phyloP scores from a whole-genome alignment of 2,113 vertebrate genomes.

The Apteryx owenii region DNA sequence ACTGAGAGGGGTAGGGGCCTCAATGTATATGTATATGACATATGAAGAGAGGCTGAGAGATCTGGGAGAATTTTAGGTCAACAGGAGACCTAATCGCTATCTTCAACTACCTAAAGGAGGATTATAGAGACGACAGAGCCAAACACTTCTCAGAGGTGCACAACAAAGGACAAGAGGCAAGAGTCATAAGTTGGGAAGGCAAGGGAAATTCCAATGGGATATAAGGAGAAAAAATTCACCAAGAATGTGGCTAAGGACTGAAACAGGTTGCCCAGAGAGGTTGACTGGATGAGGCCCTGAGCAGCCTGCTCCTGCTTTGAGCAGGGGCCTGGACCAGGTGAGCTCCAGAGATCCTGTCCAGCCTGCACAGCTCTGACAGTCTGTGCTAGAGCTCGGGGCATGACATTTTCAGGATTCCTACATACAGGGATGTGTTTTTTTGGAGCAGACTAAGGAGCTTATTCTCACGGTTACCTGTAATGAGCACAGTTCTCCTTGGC shows the following conservation, averaged over 20 bases:
- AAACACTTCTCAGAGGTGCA: background rate
- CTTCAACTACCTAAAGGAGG: background rate
- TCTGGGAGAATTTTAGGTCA: background rate
- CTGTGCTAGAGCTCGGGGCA: background rate
- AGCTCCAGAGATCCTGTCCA: background rate
- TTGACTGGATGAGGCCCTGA: background rate
- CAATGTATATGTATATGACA: background rate
- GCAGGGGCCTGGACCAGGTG: background rate
- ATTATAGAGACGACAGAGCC: background rate
- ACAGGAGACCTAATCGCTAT: background rate
- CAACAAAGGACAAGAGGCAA: too few relatives aligned
- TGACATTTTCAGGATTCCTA: background rate
- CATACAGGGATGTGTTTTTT: background rate
- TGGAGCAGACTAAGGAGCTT: background rate
- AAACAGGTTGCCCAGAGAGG: background rate
- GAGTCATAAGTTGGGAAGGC: background rate
- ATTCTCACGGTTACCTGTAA: background rate
- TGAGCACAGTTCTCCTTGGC: background rate
- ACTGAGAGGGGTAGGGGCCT: background rate
- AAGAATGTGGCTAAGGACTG: background rate
- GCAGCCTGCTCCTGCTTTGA: background rate
- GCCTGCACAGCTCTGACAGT: background rate
- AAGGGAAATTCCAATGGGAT: background rate
- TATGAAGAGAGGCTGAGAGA: background rate
- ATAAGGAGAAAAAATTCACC: background rate